Base-by-base conservation (phyloP, 2,113 vertebrate species). In the Microtus montanus region DNA sequence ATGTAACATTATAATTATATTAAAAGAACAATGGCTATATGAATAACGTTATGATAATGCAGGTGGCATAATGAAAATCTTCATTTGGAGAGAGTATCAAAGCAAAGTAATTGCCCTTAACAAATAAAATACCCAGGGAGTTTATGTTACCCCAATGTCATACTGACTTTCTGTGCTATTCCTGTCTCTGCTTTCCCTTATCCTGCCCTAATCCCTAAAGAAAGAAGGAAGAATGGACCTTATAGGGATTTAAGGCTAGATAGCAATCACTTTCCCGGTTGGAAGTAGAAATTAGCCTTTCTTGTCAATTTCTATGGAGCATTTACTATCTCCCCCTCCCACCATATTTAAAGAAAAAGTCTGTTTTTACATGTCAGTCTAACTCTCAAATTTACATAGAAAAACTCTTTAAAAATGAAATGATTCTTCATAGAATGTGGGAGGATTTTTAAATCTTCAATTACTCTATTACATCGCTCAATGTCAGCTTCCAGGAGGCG, bases 401-500 rank as follows among this genome's bases (percentile, higher is more conserved):
- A 90, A 63, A 74, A 84, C 7, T 85, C 9, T 89, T 75, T 78
- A 44, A 93, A 96, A 92, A 68, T 26, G 3, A 96, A 92, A 86
- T 61, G 47, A 70, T 70, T 93, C 52, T 93, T 90, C 54, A 41
- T 14, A 90, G 63, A 89, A 93, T n/a, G 12, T 88, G 58, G 66
- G 66, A 84, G 41, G 61, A 1, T 68, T 95, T 96, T 82, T 15
- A 75, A 95, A 79, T 94, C 61, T 94, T 95, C 80, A 73, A 20
- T 95, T 95, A 74, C 44, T 95, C 13, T 58, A 47, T 94, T 90
- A 44, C n/a, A 24, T 90, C 63, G 82, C 84, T 95, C 77, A 85
- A 4, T 79, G 84, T 92, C 93, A 92, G 77, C 74, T 96, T 89
- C 90, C 38, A 64, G n/a, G 84, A 96, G 44, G n/a, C 10, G n/a